These are phyloP conservation scores for Lepidurus apus DNA, from an alignment of 1,140 invertebrate genomes.

Conservation along the genomic window DNA sequence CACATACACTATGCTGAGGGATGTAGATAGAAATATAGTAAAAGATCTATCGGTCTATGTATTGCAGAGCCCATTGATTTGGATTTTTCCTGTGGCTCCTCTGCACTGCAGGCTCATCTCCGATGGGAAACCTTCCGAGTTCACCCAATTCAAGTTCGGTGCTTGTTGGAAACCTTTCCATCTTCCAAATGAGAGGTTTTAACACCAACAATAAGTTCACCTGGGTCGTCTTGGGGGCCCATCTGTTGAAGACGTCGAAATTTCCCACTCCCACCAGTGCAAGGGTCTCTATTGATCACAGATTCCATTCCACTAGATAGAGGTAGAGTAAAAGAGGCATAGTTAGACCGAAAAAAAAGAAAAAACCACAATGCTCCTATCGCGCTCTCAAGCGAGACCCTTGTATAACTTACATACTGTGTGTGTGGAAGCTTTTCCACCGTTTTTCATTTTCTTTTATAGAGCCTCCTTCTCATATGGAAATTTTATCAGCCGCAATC, in stretches of 20 bases:
- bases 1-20: not conserved
- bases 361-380: not conserved
- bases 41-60: too few species aligned
- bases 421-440: not conserved
- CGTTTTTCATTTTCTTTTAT: not conserved
- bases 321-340: not conserved
- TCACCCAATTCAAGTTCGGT: conserved; percentile 8
- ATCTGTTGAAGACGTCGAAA: conserved; percentile 15
- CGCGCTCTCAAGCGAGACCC: not conserved
- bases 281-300: conserved; percentile 19
- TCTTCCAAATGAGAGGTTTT: conserved; percentile 19
- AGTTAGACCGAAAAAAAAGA: not conserved
- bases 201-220: conserved; percentile 15
- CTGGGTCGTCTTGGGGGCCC: conserved; percentile 16
- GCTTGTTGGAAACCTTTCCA: not conserved
- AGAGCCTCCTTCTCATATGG: not conserved
- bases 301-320: conserved; percentile 10
- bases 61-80: not conserved
- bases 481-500: conserved; percentile 2
- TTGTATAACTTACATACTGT: too few species aligned
- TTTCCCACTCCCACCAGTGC: not conserved
- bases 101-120: not conserved
- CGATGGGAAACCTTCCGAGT: not conserved
- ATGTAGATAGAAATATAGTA: not conserved
- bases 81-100: not conserved